These are phyloP conservation scores for Erinaceus europaeus DNA, from an alignment of 2,113 vertebrate species.

Conservation along the genomic window DNA sequence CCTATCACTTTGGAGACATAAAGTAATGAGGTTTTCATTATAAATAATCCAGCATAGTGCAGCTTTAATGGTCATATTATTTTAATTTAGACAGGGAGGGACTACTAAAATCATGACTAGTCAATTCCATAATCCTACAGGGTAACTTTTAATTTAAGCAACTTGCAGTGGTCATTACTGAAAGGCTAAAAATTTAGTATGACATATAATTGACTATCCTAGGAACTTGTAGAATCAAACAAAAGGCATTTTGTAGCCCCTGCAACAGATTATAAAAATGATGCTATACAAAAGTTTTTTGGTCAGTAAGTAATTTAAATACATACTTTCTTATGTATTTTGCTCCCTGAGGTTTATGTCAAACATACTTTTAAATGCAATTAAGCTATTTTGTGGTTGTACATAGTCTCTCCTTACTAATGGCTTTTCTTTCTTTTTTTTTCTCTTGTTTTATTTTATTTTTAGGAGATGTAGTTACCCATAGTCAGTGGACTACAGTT, in stretches of 20 bases:
- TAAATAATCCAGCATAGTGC: neutral
- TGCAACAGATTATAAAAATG: constrained; percentile 11
- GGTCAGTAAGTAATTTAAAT: constrained; percentile 12
- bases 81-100: neutral
- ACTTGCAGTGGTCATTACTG: neutral
- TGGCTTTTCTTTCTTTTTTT: neutral
- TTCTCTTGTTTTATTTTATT: too few relatives aligned
- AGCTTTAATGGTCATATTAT: neutral
- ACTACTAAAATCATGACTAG: neutral
- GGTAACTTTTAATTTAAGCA: constrained; percentile 10
- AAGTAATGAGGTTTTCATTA: constrained; percentile 10
- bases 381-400: neutral
- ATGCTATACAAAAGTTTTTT: constrained; percentile 6
- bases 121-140: neutral
- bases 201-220: neutral
- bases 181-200: neutral
- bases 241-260: constrained; percentile 21
- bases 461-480: too few relatives aligned
- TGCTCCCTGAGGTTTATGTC: neutral
- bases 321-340: neutral
- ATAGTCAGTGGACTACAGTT: neutral
- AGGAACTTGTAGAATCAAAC: constrained; percentile 16
- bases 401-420: neutral
- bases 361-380: constrained; percentile 31
- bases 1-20: neutral